These are phyloP conservation scores for Sander lucioperca DNA, from an alignment of 2,113 vertebrate species.

Conservation along the genomic window DNA sequence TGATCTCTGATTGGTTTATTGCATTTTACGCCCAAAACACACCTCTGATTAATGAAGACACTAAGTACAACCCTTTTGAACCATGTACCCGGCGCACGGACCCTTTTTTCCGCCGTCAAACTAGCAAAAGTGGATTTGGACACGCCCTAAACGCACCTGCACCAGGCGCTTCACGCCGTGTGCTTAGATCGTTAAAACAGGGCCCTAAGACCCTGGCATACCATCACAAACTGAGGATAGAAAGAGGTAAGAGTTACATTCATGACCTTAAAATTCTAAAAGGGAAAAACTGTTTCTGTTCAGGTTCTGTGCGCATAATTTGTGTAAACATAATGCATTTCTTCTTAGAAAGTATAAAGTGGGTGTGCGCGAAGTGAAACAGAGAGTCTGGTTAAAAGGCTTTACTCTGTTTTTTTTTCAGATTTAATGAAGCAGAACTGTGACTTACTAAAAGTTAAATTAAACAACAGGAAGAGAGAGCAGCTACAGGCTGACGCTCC, in stretches of 20 bases:
- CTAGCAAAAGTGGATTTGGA: too few relatives aligned
- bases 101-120: too few relatives aligned
- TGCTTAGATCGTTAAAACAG: too few relatives aligned
- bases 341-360: neutral
- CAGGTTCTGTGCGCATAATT: neutral
- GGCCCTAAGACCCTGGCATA: too few relatives aligned
- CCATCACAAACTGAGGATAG: neutral
- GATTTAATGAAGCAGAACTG: slow-evolving; percentile 32
- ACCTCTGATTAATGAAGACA: too few relatives aligned
- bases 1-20: too few relatives aligned
- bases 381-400: neutral
- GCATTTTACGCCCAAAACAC: too few relatives aligned
- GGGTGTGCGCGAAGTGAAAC: neutral
- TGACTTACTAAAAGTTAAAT: slow-evolving; percentile 7
- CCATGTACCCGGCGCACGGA: too few relatives aligned
- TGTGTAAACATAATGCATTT: neutral
- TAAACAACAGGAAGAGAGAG: neutral
- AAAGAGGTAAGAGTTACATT: neutral
- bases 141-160: too few relatives aligned
- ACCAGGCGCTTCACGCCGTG: too few relatives aligned
- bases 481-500: slow-evolving; percentile 8
- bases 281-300: neutral
- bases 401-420: neutral
- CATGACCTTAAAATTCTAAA: neutral
- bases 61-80: too few relatives aligned